phyloP scores from a whole-genome alignment of 1,140 invertebrate species.

The Lanistes nyassanus region DNA sequence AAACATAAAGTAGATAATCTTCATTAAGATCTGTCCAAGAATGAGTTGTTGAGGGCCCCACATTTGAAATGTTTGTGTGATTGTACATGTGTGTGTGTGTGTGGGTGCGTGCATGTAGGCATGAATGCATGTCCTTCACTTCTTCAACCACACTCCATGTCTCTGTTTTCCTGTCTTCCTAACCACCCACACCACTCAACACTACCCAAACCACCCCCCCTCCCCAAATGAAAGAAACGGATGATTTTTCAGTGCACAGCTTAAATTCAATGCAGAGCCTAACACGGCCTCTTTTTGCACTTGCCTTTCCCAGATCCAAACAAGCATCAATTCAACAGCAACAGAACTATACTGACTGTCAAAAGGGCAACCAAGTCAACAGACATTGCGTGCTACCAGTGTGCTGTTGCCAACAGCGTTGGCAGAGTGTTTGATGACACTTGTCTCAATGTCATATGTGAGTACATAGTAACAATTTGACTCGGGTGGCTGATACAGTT shows the following conservation, averaged over 20 bases:
- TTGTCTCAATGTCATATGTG: constrained; percentile 33
- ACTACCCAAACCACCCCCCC: too few species aligned
- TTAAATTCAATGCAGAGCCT: not conserved
- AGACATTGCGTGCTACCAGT: constrained; percentile 29
- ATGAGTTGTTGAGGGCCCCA: too few species aligned
- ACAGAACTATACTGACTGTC: constrained; percentile 7
- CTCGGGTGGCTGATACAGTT: too few species aligned
- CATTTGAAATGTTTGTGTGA: not conserved
- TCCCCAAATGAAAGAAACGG: too few species aligned
- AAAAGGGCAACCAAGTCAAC: constrained; percentile 7
- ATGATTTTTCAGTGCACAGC: too few species aligned
- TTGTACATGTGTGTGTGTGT: not conserved
- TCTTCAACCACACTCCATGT: too few species aligned
- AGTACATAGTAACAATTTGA: constrained; percentile 1
- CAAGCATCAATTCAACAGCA: constrained; percentile 18
- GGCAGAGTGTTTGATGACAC: constrained; percentile 20
- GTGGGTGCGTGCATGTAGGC: not conserved
- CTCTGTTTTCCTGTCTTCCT: too few species aligned
- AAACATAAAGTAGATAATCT: too few species aligned
- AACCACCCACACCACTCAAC: too few species aligned
- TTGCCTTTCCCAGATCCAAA: not conserved
- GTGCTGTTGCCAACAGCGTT: constrained; percentile 17
- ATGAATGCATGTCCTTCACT: too few species aligned
- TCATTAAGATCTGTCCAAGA: too few species aligned
- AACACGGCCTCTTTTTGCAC: not conserved